phyloP scores from a whole-genome alignment of 2,888 invertebrate genomes.

The Mechanitis messenoides region DNA sequence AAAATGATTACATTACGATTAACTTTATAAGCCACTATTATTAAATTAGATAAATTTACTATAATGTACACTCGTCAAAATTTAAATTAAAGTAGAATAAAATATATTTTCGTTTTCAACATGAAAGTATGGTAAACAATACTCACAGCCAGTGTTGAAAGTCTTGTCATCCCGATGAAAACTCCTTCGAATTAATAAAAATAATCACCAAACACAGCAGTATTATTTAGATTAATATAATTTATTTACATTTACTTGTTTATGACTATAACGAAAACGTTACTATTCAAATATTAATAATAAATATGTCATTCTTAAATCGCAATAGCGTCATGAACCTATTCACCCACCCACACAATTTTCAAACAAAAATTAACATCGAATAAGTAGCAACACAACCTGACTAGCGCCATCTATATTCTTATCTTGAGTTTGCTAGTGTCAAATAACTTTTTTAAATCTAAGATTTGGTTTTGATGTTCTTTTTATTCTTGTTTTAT shows the following conservation, averaged over 20 bases:
- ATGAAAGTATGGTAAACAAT: constrained; percentile 22
- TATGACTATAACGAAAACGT: not conserved
- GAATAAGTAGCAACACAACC: not conserved
- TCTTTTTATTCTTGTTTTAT: no score
- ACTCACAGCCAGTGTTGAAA: constrained; percentile 15
- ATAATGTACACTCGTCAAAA: no score
- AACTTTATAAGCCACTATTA: no score
- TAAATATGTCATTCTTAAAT: not conserved
- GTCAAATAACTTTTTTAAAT: not conserved
- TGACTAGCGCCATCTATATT: not conserved
- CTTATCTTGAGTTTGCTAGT: not conserved
- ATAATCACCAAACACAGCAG: not conserved
- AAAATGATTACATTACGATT: no score
- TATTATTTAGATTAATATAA: not conserved
- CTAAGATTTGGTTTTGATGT: no score
- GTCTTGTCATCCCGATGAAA: constrained; percentile 35
- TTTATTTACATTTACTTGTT: not conserved
- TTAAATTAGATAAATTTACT: no score
- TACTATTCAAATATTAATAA: not conserved
- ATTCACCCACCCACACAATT: constrained; percentile 2
- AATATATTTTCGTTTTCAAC: no score
- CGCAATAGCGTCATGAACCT: not conserved
- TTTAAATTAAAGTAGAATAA: no score
- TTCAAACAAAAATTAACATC: constrained; percentile 4
- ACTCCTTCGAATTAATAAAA: not conserved